Evolutionary conservation across 2,888 invertebrate genomes (phyloP), one percentile per base, ranked within the genome.

Genomic region (Cecidostiba fungosa): DNA sequence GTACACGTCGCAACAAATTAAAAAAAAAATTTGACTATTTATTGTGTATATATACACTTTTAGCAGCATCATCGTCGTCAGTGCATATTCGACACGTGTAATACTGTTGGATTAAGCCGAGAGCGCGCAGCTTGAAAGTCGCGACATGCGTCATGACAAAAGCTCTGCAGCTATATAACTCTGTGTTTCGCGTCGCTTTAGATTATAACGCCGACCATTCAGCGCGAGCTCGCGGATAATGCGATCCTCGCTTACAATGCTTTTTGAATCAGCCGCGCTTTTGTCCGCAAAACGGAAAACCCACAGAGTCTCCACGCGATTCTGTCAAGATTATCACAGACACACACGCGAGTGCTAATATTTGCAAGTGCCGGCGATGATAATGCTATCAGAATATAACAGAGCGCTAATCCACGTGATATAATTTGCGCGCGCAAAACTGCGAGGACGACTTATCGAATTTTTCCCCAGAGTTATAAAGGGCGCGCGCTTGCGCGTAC

Each of bases 381-480:
- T 10, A 23, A 59, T 23, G 10, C 23, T 59, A 29, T 29, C 12
- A 3, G 0, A 66, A 29, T 66, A 66, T 66, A 66, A 29, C 29
- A 14, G 1, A 10, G 23, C 16, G 66, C 66, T 66, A 26, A 66
- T 66, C 66, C 29, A 29, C 14, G 66, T 26, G 70, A 14, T 16
- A 70, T 70, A 72, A 72, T 72, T 72, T 72, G 39, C n/a, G 8
- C 32, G 36, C n/a, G 70, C 70, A 39, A 36, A 32, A n/a, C 36
- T 70, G n/a, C 43, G 19, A 39, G 5, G 16, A 62, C 32, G 32
- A 77, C 39, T 77, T 39, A 77, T 77, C 66, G 47, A 77, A 66
- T 77, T 43, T 77, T 43, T 43, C n/a, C 19, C 36, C 66, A 23
- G 77, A 29, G 54, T 77, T 66, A 39, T 72, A 43, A n/a, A n/a